Conservation (phyloP, 2,888 invertebrate genomes). For the Cataglyphis cursor region DNA sequence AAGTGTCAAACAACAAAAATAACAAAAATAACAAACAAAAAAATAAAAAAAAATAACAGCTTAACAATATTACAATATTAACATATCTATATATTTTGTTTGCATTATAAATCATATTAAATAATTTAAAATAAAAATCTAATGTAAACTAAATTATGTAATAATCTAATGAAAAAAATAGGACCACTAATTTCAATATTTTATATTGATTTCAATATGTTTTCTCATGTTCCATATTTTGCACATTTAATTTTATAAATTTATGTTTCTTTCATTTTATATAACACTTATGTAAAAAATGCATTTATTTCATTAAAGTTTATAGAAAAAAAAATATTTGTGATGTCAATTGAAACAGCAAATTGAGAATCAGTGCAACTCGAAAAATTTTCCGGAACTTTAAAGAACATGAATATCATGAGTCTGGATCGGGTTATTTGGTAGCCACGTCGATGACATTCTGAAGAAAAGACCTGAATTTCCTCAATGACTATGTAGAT, state of each 20-base stretch:
- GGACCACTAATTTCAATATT: neutral
- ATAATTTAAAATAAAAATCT: conserved; percentile 18
- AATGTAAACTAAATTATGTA: neutral
- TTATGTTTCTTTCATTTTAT: neutral
- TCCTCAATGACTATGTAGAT: conserved; percentile 47
- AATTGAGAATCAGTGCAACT: neutral
- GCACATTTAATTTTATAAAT: neutral
- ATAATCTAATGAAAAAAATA: neutral
- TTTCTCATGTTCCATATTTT: neutral
- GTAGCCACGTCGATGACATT: neutral
- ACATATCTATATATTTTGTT: neutral
- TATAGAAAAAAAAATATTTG: neutral
- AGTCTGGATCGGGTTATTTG: neutral
- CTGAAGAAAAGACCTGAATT: neutral
- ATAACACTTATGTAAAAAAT: neutral
- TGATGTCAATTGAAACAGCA: neutral
- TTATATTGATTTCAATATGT: neutral
- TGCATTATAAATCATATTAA: neutral
- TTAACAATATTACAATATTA: neutral
- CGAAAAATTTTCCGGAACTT: neutral
- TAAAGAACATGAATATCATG: neutral
- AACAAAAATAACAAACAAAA: conserved; percentile 23
- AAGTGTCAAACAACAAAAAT: conserved; percentile 30
- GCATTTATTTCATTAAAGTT: neutral
- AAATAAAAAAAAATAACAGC: conserved; percentile 31